Percentiles rank a stretch among this genome's conserved stretches.
Evolutionary conservation across 2,797 vertebrate species (phyloP).

Genomic region (Silurus lanzhouensis): DNA sequence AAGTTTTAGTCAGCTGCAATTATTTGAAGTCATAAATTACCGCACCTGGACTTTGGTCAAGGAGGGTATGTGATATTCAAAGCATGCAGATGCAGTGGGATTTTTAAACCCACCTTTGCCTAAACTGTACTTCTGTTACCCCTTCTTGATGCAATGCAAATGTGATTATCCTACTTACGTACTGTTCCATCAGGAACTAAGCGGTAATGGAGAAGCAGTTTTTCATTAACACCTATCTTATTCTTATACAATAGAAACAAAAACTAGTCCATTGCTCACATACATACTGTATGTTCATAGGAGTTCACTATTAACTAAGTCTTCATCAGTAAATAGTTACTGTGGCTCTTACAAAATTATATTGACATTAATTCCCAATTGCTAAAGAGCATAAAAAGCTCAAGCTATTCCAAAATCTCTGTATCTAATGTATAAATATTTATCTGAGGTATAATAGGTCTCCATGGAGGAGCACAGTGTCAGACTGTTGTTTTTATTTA

Average conservation of each 20-base stretch:
- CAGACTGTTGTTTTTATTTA: not conserved
- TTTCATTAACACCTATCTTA: not conserved
- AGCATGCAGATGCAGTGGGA: not conserved
- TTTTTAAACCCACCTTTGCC: not conserved
- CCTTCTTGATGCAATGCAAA: not conserved
- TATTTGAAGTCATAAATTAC: not conserved
- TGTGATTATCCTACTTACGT: not conserved
- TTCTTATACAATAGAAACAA: not conserved
- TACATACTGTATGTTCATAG: not conserved
- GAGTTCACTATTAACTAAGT: not conserved
- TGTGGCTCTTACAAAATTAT: not conserved
- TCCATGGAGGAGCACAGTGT: not conserved
- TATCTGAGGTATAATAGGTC: not conserved
- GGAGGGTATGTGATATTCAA: not conserved
- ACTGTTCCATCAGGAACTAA: not conserved
- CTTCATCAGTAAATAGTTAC: not conserved
- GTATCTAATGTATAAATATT: not conserved
- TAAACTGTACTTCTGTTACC: not conserved
- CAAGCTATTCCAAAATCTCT: not conserved
- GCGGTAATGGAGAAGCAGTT: not conserved
- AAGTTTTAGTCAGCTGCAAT: not conserved
- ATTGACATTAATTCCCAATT: not conserved
- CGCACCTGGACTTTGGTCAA: not conserved
- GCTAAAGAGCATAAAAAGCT: not conserved
- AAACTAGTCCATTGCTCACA: not conserved